These are phyloP conservation scores for Avahi laniger DNA, from an alignment of 2,797 vertebrate genomes.

Conservation along the genomic window DNA sequence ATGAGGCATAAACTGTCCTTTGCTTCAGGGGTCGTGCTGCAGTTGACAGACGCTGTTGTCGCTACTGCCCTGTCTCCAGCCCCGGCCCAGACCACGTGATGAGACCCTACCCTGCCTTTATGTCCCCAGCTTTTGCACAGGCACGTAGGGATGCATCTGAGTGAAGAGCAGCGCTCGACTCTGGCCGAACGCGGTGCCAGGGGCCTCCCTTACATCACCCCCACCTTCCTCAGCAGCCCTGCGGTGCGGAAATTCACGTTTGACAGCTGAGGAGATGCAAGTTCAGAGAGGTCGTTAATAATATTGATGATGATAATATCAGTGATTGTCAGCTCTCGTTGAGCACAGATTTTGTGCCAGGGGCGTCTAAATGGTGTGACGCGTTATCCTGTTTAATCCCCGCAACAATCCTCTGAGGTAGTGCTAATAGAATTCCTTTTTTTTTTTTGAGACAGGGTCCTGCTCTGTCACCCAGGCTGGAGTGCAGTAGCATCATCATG, in stretches of 20 bases:
- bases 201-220: no score
- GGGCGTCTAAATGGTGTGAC: not conserved
- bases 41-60: not conserved
- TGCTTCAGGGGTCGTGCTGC: not conserved
- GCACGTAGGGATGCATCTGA: not conserved
- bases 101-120: not conserved
- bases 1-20: not conserved
- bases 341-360: not conserved
- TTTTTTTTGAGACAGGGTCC: no score
- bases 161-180: not conserved
- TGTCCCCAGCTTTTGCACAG: not conserved
- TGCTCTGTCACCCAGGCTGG: no score
- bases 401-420: not conserved
- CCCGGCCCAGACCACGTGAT: no score
- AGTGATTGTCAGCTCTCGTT: not conserved
- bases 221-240: not conserved
- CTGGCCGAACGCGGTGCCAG: fast-evolving
- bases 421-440: not conserved
- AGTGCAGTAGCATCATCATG: no score
- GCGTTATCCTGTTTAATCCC: not conserved
- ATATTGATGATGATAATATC: not conserved
- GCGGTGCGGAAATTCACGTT: not conserved
- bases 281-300: not conserved
- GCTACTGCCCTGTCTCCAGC: not conserved
- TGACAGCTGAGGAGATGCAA: not conserved